Evolutionary conservation across 2,888 invertebrate species (phyloP).

Genomic region (Coleophora flavipennella): DNA sequence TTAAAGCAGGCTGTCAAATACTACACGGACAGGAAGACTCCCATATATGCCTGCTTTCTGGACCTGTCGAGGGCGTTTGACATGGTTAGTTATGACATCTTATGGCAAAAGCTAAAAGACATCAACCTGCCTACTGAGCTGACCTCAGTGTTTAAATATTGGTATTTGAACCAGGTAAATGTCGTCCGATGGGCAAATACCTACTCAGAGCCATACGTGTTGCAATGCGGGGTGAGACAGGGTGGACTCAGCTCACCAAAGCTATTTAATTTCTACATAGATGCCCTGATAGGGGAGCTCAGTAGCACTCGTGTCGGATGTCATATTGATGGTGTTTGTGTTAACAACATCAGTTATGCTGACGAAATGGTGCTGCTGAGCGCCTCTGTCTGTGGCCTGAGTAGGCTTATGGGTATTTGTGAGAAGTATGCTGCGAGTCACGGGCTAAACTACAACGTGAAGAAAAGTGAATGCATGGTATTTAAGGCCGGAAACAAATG

Average conservation of each 20-base stretch:
- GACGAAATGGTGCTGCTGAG: conserved; percentile 19
- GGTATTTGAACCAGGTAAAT: conserved; percentile 12
- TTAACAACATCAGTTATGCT: conserved; percentile 16
- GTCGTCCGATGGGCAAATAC: conserved; percentile 11
- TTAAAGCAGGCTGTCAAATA: neutral
- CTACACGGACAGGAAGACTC: neutral
- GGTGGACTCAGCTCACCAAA: conserved; percentile 17
- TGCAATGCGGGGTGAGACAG: conserved; percentile 19
- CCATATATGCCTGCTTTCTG: neutral
- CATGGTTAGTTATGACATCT: conserved; percentile 1
- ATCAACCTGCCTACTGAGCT: neutral
- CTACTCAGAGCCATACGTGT: conserved; percentile 9
- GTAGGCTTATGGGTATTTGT: conserved; percentile 9
- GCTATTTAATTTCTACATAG: conserved; percentile 16
- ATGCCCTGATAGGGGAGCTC: conserved; percentile 14
- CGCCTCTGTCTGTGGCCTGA: conserved; percentile 11
- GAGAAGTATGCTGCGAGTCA: conserved; percentile 8
- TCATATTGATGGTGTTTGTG: conserved; percentile 8
- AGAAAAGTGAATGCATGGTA: conserved; percentile 8
- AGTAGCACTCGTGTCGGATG: conserved; percentile 14
- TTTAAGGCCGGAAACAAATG: neutral
- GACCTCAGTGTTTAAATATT: conserved; percentile 3
- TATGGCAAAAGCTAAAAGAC: conserved; percentile 8
- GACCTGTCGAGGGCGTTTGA: neutral
- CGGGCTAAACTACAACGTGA: conserved; percentile 9